Conservation (phyloP, 2,113 vertebrate genomes). For the Anarrhichthys ocellatus region DNA sequence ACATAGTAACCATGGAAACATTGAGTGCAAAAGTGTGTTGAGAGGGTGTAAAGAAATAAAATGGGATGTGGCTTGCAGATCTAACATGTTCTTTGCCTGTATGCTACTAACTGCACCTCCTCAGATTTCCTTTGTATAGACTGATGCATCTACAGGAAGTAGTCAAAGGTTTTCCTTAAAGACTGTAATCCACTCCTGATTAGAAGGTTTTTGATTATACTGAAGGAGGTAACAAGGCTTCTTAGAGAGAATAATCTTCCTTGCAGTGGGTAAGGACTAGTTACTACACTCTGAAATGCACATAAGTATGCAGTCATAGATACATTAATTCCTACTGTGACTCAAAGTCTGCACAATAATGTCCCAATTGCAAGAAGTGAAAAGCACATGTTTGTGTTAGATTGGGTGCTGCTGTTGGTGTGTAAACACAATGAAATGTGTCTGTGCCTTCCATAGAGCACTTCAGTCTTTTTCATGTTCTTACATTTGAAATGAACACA, state of each 20-base stretch:
- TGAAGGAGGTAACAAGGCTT: neutral
- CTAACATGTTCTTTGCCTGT: neutral
- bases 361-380: neutral
- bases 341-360: slow-evolving; percentile 41
- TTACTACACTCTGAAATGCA: slow-evolving; percentile 29
- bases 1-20: slow-evolving; percentile 25
- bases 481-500: slow-evolving; percentile 50
- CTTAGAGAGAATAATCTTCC: neutral
- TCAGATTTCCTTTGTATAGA: neutral
- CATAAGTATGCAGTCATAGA: slow-evolving; percentile 16
- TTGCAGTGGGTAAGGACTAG: neutral
- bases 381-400: slow-evolving; percentile 57
- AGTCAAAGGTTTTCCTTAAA: neutral
- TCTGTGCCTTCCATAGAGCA: slow-evolving; percentile 67
- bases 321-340: slow-evolving; percentile 16
- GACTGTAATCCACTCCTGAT: neutral
- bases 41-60: slow-evolving; percentile 1
- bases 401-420: slow-evolving; percentile 47
- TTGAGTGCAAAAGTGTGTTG: neutral
- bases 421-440: slow-evolving; percentile 45
- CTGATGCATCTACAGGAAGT: neutral
- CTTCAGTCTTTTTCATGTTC: slow-evolving; percentile 48
- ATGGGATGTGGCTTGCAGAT: slow-evolving; percentile 6
- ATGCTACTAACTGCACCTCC: neutral
- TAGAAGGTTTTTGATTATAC: neutral